Conservation (phyloP, 2,888 invertebrate species). For the Metacarcinus magister region DNA sequence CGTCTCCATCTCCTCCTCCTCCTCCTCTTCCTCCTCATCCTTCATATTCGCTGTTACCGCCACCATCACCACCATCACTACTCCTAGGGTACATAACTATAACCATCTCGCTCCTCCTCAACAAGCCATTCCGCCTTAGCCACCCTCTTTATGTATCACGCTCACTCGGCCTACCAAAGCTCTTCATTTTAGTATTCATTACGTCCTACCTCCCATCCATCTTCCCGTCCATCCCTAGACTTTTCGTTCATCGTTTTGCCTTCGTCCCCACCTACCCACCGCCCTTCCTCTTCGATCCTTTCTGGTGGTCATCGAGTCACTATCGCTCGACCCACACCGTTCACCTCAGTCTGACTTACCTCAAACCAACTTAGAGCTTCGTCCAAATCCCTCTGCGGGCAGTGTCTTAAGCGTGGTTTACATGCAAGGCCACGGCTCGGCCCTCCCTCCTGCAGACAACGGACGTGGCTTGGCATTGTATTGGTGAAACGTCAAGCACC, state of each 20-base stretch:
- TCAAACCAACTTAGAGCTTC: not conserved
- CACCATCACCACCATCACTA: not conserved
- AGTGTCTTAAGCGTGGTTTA: slow-evolving; percentile 39
- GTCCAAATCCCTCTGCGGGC: not conserved
- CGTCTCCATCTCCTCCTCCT: not conserved
- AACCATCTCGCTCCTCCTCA: slow-evolving; percentile 34
- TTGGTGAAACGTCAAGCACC: slow-evolving; percentile 17
- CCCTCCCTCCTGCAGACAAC: slow-evolving; percentile 39
- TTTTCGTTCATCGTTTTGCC: not conserved
- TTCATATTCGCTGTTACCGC: not conserved
- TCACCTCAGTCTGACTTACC: not conserved
- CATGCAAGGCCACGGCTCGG: slow-evolving; percentile 27
- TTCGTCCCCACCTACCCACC: not conserved
- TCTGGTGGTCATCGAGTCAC: not conserved
- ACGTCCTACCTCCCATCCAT: not conserved
- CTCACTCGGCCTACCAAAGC: not conserved
- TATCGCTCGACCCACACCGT: not conserved
- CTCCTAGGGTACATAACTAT: not conserved
- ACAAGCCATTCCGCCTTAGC: slow-evolving; percentile 2
- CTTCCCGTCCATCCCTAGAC: not conserved
- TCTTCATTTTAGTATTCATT: slow-evolving; percentile 33
- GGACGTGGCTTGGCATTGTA: slow-evolving; percentile 5
- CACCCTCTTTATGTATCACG: not conserved
- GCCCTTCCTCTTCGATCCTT: not conserved
- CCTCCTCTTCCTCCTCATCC: not conserved